Conservation (phyloP, 2,888 invertebrate species). For the Sepioteuthis lessoniana region DNA sequence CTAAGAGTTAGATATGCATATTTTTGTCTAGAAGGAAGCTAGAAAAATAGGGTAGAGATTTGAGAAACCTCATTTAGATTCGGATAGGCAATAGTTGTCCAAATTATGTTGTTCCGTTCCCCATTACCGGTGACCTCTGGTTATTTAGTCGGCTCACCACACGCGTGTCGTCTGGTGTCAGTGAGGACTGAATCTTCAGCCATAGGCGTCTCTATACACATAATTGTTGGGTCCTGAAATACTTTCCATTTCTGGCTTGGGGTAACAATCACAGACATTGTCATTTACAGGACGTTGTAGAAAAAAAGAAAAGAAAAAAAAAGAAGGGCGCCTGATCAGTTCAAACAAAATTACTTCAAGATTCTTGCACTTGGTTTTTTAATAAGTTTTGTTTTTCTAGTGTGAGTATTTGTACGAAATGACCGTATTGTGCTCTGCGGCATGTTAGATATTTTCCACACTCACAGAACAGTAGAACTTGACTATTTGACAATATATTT, state of each 20-base stretch:
- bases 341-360: not conserved
- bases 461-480: not conserved
- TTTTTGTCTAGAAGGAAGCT: not conserved
- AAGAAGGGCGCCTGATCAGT: not conserved
- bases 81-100: not conserved
- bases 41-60: not conserved
- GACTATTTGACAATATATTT: not conserved
- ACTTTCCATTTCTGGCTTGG: not conserved
- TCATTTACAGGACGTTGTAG: not conserved
- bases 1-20: not conserved
- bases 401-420: not conserved
- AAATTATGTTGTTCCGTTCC: not conserved
- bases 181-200: not conserved
- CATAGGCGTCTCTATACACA: not conserved
- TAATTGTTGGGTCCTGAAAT: not conserved
- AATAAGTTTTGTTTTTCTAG: not conserved
- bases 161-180: conserved; percentile 1
- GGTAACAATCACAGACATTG: not conserved
- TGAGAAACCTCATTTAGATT: not conserved
- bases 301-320: too few species aligned
- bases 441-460: not conserved
- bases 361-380: not conserved
- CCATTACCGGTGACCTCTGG: not conserved
- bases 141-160: not conserved
- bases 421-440: not conserved